These are phyloP conservation scores for Gymnocypris eckloni DNA, from an alignment of 2,797 vertebrate genomes.

Conservation along the genomic window DNA sequence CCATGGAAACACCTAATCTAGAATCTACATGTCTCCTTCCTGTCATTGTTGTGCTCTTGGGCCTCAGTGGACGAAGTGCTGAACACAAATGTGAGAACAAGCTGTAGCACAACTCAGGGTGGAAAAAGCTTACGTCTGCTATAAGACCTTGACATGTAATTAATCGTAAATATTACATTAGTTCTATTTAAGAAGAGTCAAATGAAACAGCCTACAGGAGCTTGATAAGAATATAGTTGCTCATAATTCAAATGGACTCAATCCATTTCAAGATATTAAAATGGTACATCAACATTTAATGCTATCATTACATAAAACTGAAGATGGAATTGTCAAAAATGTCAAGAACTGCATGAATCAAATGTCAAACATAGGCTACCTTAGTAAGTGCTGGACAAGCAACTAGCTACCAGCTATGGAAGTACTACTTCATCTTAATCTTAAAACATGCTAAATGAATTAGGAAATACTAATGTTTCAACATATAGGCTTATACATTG, in stretches of 20 bases:
- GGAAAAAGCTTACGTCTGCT: not conserved
- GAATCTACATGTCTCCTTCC: not conserved
- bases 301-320: not conserved
- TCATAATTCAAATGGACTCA: slow-evolving; percentile 10
- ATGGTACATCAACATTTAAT: not conserved
- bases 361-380: not conserved
- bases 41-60: not conserved
- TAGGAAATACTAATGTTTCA: no score
- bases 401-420: not conserved
- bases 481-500: no score
- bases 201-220: not conserved
- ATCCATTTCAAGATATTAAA: not conserved
- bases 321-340: not conserved
- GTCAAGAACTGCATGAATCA: not conserved
- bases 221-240: not conserved
- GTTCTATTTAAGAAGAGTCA: not conserved
- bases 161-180: not conserved
- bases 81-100: not conserved
- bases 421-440: not conserved
- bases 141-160: not conserved
- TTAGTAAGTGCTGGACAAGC: not conserved
- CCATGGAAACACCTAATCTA: not conserved
- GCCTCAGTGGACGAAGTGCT: not conserved
- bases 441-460: not conserved
- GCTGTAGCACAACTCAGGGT: not conserved